A percentile compares a stretch with the other conserved stretches of the same genome.
Conservation (phyloP, 64 coral and sea anemone species). For the Trachythela sp. region DNA sequence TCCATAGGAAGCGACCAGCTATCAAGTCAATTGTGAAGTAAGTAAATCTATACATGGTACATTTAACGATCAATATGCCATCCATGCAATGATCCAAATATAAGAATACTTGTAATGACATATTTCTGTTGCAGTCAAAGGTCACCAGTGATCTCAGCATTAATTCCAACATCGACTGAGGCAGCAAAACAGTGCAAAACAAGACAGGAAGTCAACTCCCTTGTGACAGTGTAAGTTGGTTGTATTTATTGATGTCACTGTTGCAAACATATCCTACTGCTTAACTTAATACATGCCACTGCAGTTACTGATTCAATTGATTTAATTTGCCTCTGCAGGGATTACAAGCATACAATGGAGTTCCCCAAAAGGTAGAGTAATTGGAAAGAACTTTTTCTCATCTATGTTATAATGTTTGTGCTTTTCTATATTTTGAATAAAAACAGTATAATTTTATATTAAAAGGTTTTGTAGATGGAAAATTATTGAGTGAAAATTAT, state of each 20-base stretch:
- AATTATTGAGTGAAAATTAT: too few species aligned
- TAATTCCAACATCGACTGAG: constrained; percentile 87
- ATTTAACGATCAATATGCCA: too few species aligned
- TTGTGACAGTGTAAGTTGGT: constrained; percentile 70
- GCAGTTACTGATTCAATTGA: too few species aligned
- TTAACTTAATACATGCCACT: too few species aligned
- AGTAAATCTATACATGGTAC: not conserved
- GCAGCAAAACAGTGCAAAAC: constrained; percentile 70
- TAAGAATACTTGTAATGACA: too few species aligned
- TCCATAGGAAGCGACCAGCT: constrained; percentile 71
- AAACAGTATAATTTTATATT: constrained; percentile 37
- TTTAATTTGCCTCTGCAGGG: too few species aligned
- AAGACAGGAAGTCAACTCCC: constrained; percentile 63
- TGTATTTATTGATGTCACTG: not conserved
- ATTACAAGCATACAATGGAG: not conserved
- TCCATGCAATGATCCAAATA: too few species aligned
- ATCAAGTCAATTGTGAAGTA: constrained; percentile 97
- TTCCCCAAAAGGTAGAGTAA: not conserved
- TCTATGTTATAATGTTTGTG: not conserved
- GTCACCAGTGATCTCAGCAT: constrained; percentile 79
- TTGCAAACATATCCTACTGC: too few species aligned
- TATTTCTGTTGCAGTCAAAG: constrained; percentile 86
- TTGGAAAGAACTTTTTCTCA: not conserved
- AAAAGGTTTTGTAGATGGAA: too few species aligned
- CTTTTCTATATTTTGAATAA: constrained; percentile 35